A percentile compares a stretch with the other conserved stretches of the same genome.
Conservation (phyloP, 2,113 vertebrate species). For the Arothron firmamentum region DNA sequence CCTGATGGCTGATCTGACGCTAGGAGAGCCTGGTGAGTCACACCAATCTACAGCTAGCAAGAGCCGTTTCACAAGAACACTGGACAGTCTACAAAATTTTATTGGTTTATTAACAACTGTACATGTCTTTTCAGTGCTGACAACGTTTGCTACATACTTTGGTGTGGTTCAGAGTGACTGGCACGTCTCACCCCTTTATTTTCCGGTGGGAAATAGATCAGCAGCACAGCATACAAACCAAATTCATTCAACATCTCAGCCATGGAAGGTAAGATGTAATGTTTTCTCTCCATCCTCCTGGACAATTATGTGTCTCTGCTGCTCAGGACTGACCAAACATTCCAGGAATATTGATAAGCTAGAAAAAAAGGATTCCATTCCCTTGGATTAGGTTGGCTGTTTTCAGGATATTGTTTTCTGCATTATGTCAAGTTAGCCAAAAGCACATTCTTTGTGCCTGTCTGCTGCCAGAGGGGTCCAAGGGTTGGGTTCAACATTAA, state of each 20-base stretch:
- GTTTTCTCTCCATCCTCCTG: neutral
- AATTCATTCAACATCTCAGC: slow-evolving; percentile 16
- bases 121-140: slow-evolving; percentile 76
- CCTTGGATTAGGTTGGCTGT: too few relatives aligned
- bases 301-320: slow-evolving; percentile 14
- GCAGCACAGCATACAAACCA: slow-evolving; percentile 50
- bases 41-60: neutral
- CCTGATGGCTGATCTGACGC: too few relatives aligned
- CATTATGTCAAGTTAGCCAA: slow-evolving; percentile 44
- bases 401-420: slow-evolving; percentile 21
- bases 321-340: slow-evolving; percentile 23
- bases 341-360: slow-evolving; percentile 55
- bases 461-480: slow-evolving; percentile 58
- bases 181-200: slow-evolving; percentile 28
- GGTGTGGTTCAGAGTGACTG: slow-evolving; percentile 74
- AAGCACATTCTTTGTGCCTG: slow-evolving; percentile 42
- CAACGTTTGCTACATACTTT: slow-evolving; percentile 84
- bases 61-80: slow-evolving; percentile 16
- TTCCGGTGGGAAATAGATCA: slow-evolving; percentile 46
- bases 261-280: too few relatives aligned
- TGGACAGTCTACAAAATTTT: slow-evolving; percentile 73
- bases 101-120: slow-evolving; percentile 78
- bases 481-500: slow-evolving; percentile 53
- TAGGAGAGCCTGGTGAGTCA: too few relatives aligned
- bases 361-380: slow-evolving; percentile 18